Evolutionary conservation across 2,113 vertebrate species (phyloP), one percentile per base, ranked within the genome.

Genomic region (Oenanthe melanoleuca): DNA sequence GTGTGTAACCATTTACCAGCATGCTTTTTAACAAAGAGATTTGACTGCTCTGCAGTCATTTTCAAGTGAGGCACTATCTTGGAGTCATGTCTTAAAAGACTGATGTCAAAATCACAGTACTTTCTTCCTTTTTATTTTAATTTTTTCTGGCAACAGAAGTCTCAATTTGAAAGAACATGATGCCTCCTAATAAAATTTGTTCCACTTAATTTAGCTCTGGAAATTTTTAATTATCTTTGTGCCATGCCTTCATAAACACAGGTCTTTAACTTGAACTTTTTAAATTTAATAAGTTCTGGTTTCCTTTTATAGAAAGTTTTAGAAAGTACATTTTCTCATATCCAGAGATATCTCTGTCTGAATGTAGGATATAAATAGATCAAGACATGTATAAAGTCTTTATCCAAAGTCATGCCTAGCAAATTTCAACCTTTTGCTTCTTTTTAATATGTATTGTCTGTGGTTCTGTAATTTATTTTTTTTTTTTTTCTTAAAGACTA

Each of bases 201-300:
- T 85, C 61, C 37, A 37, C 44, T 70, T 92, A 89, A 71, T 93
- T 93, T 72, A 33, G 52, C 25, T 55, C 47, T 75, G 80, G 18
- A 92, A 87, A 88, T 74, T 69, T 52, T 73, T 78, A 78, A 91
- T 96, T 79, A 78, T 80, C 64, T n/a, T 86, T 66, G 18, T 37
- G 50, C 28, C n/a, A 10, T 40, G 44, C 26, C 19, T 33, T 91
- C 38, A 79, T 55, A 92, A 88, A 55, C 40, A 66, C 14, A 93
- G 28, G 28, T 47, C 53, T 70, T 80, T 86, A 70, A n/a, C 81
- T 83, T 91, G 63, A 89, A 59, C 15, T 85, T 70, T 4, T 10
- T 34, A 65, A 70, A 82, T 94, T 75, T 74, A 88, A 21, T 44
- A 59, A 34, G 5, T 80, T 89, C 37, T 85, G 24, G 2, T 26